A percentile compares a stretch with the other conserved stretches of the same genome.
phyloP scores from a whole-genome alignment of 2,113 vertebrate species.

The Proteles cristata region DNA sequence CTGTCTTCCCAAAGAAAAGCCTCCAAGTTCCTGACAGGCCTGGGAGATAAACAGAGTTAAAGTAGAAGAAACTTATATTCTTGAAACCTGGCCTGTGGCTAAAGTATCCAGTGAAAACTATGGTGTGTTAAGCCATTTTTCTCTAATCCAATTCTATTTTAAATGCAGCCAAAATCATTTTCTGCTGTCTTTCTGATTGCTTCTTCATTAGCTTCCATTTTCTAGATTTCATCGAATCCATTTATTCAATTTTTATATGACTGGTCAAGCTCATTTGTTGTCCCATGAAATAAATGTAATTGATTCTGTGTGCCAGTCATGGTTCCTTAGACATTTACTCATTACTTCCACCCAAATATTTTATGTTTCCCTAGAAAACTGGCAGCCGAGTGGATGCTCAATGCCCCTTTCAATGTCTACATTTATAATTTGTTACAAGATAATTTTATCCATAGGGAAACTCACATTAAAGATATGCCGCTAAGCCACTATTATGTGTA shows the following conservation, averaged over 20 bases:
- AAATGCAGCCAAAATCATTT: constrained; percentile 46
- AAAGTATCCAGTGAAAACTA: constrained; percentile 35
- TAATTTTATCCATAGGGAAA: constrained; percentile 48
- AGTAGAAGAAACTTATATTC: constrained; percentile 50
- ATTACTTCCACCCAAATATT: constrained; percentile 39
- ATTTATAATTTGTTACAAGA: constrained; percentile 53
- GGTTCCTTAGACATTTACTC: constrained; percentile 45
- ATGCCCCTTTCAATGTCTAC: constrained; percentile 7
- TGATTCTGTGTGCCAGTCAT: constrained; percentile 30
- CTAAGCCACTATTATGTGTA: background rate
- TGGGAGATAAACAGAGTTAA: constrained; percentile 18
- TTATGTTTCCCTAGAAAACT: constrained; percentile 42
- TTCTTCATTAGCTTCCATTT: constrained; percentile 38
- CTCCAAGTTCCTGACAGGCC: constrained; percentile 25
- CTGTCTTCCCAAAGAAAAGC: constrained; percentile 58
- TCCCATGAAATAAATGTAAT: constrained; percentile 49
- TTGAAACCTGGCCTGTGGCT: background rate
- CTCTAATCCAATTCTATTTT: constrained; percentile 22
- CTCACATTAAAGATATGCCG: constrained; percentile 40
- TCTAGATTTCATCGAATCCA: constrained; percentile 43
- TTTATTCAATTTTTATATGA: constrained; percentile 44
- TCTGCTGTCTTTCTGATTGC: background rate
- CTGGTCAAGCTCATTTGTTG: constrained; percentile 49
- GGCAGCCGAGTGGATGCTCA: background rate
- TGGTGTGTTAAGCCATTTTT: background rate